Base-by-base conservation (phyloP, 1,140 invertebrate species). In the Eueides isabella region DNA sequence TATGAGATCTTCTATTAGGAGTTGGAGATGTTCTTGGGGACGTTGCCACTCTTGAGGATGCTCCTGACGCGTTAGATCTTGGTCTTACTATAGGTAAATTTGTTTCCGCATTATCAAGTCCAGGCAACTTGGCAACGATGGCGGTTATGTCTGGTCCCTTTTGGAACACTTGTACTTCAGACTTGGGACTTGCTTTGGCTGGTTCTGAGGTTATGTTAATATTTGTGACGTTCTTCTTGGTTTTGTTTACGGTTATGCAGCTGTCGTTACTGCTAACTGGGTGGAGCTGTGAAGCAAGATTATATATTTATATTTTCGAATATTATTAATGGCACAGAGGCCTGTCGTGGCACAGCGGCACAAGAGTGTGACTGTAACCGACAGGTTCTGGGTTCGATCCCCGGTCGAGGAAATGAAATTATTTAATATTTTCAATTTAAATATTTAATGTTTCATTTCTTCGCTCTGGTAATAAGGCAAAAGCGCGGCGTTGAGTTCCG, bases 81-180 rank as follows among this genome's bases (percentile, higher is more conserved):
- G 94, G 94, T 74, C 94, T 80, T 63, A 94, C 87, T 19, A 94
- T 86, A 6, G 93, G 88, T 19, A 94, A 81, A 72, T 92, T 90
- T 26, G 83, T 80, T 65, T 94, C 93, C 29, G 93, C 92, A 0
- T 93, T 85, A 63, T 94, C 94, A 5, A 95, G 83, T n/a, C 94
- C 94, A 0, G 95, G 94, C 26, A 95, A 80, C 81, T 95, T 96
- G 0, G 94, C 94, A 19, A 94, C 93, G 63, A 93, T 88, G 7
- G 94, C 93, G 4, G 92, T 94, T 69, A 94, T 93, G 79, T 94
- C 94, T 9, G 92, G 92, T 2, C 92, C 93, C 75, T 94, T 94
- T 75, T 93, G 92, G 77, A 96, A 96, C 12, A 96, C 95, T 87
- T 96, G 93, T 11, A 94, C 88, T 67, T 95, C 94, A 4, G 93